Conservation (phyloP, 2,888 invertebrate genomes). For the Cataglyphis cursor region DNA sequence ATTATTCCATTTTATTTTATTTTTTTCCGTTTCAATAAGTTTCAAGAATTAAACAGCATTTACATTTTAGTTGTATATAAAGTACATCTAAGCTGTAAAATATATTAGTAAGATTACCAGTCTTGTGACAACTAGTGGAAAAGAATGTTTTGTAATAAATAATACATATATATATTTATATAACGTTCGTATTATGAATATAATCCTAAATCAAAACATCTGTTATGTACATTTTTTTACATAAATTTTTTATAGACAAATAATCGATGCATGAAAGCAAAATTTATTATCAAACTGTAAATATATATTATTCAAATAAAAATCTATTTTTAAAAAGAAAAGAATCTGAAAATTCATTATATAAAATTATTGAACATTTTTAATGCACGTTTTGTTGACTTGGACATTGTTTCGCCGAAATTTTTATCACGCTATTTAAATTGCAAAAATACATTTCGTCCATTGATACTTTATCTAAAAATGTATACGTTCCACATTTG, state of each 20-base stretch:
- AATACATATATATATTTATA: slow-evolving; percentile 10
- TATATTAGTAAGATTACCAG: slow-evolving; percentile 1
- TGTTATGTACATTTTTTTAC: background rate
- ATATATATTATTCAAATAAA: background rate
- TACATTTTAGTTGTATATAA: background rate
- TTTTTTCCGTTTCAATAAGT: background rate
- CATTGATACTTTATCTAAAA: background rate
- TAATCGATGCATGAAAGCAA: background rate
- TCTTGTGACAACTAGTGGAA: background rate
- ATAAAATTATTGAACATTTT: slow-evolving; percentile 24
- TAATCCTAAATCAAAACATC: slow-evolving; percentile 7
- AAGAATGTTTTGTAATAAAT: slow-evolving; percentile 36
- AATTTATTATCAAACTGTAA: background rate
- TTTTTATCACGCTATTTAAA: slow-evolving; percentile 6
- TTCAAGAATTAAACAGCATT: slow-evolving; percentile 4
- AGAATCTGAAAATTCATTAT: background rate
- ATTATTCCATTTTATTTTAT: slow-evolving; percentile 20
- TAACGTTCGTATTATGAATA: background rate
- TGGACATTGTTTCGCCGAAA: slow-evolving; percentile 2
- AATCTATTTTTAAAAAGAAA: background rate
- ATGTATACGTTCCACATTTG: slow-evolving; percentile 54
- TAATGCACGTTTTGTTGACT: slow-evolving; percentile 47
- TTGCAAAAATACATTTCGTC: slow-evolving; percentile 24
- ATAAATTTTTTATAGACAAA: background rate
- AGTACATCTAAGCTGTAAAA: background rate